phyloP scores from a whole-genome alignment of 1,140 invertebrate species.

The Drosophila fuyamai region DNA sequence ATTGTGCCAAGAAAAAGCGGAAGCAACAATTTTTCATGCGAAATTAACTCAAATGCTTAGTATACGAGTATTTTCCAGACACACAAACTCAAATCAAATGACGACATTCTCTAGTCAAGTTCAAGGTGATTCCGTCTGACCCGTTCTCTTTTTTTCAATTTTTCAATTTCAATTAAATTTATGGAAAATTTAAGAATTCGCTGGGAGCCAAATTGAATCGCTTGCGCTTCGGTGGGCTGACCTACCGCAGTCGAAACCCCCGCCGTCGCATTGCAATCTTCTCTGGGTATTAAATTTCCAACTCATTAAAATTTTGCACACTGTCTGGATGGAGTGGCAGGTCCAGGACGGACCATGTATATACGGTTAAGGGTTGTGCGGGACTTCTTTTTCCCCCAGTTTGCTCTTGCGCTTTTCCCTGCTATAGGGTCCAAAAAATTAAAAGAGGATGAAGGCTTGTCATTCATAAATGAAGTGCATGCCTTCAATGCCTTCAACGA shows the following conservation, averaged over 20 bases:
- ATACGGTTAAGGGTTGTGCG: constrained; percentile 24
- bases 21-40: constrained; percentile 43
- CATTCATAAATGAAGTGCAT: constrained; percentile 72
- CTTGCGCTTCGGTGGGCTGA: constrained; percentile 56
- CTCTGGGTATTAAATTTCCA: constrained; percentile 77
- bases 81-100: constrained; percentile 33
- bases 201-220: constrained; percentile 67
- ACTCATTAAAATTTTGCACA: constrained; percentile 81
- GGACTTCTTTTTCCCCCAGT: constrained; percentile 13
- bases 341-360: constrained; percentile 11
- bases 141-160: constrained; percentile 24
- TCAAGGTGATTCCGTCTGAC: constrained; percentile 58
- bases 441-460: constrained; percentile 34
- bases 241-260: constrained; percentile 62
- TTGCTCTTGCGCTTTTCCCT: constrained; percentile 60
- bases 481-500: constrained; percentile 53
- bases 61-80: constrained; percentile 19
- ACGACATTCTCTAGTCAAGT: constrained; percentile 58
- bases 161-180: constrained; percentile 72
- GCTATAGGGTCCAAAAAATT: neutral
- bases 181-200: constrained; percentile 62
- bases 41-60: constrained; percentile 26
- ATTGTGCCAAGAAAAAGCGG: constrained; percentile 56
- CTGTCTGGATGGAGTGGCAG: constrained; percentile 60
- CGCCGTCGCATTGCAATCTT: constrained; percentile 46